Evolutionary conservation across 2,797 vertebrate genomes (phyloP).

Genomic region (Siniperca obscura): DNA sequence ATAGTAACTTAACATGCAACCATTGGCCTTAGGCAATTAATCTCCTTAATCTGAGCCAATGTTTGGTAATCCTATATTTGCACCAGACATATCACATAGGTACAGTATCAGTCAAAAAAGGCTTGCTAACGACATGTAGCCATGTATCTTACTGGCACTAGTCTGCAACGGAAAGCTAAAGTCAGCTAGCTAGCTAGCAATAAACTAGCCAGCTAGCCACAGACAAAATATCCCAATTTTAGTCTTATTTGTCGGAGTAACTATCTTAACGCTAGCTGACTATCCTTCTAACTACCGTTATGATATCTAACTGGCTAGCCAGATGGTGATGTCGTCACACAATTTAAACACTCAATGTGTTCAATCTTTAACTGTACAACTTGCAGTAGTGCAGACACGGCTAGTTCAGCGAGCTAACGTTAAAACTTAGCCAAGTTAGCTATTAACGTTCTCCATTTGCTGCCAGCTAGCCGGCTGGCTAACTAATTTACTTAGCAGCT

Average conservation of each 20-base stretch:
- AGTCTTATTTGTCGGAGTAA: background rate
- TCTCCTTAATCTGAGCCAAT: background rate
- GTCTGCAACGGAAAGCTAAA: conserved; percentile 39
- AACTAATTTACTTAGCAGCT: conserved; percentile 51
- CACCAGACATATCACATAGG: background rate
- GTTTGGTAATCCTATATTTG: conserved; percentile 1
- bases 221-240: conserved; percentile 5
- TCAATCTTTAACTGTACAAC: background rate
- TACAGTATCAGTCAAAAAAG: conserved; percentile 17
- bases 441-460: conserved; percentile 8
- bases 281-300: background rate
- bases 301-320: rapidly evolving
- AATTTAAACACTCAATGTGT: background rate
- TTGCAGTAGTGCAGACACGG: background rate
- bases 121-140: conserved; percentile 20
- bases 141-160: background rate
- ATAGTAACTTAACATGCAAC: background rate
- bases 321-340: background rate
- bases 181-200: conserved; percentile 44
- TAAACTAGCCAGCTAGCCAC: conserved; percentile 46
- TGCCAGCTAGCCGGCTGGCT: conserved; percentile 56
- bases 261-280: background rate
- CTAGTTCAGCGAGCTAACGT: conserved; percentile 48
- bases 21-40: background rate
- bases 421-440: conserved; percentile 57